Base-by-base conservation (phyloP, 2,888 invertebrate genomes). In the Microctonus aethiopoides region DNA sequence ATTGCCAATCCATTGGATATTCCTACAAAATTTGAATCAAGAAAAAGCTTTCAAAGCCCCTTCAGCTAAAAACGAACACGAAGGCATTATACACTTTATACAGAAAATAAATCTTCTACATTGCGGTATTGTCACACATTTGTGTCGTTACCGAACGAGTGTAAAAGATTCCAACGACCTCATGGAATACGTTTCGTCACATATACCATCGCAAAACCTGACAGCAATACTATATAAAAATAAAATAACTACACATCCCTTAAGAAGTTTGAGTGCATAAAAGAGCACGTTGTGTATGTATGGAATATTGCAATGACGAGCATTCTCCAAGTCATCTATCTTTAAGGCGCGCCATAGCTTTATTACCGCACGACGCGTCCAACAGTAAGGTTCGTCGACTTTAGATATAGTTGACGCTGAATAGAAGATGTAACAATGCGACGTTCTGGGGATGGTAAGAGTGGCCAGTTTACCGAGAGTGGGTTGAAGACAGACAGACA, bases 261-360 rank as follows among this genome's bases (percentile, higher is more conserved):
- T 16, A 16, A 46, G 46, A 46, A 46, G 46, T 46, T 46, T 46
- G 16, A 46, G 7, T 46, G 16, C 16, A n/a, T 56, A 11, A 16
- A 6, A n/a, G 26, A 22, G 34, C 16, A n/a, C 16, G 34, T 7
- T 32, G 34, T 16, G 20, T 5, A 20, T 59, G 16, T 16, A 16
- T 62, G 20, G 26, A 62, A 46, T 46, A 46, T 26, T 29, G 51
- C 26, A 26, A 62, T 29, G n/a, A 26, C 24, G 62, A 46, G 29
- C 46, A 54, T 65, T 65, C 26, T 24, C 39, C 65, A 26, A 67
- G 16, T 46, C 54, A 70, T 70, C 66, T 51, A 62, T 70, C 70
- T 70, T 70, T 46, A 67, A 70, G 70, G 54, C 26, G 66, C 66
- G 61, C 70, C 61, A 62, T 66, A 62, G 62, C 66, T 70, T 70